phyloP scores from a whole-genome alignment of 1,140 invertebrate species.

The Drosophila novamexicana region DNA sequence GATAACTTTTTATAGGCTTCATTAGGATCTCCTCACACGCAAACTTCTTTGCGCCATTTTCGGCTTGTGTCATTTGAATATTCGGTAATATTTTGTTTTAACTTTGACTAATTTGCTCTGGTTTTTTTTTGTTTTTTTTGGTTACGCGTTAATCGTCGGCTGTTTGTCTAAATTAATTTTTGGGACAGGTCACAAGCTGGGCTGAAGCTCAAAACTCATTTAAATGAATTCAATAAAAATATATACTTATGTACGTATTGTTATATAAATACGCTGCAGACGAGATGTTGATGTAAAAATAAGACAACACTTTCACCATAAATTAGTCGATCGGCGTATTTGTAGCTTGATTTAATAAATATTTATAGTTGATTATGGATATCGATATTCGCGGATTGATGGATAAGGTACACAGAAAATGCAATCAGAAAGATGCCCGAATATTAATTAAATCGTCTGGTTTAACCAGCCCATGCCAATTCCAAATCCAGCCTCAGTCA shows the following conservation, averaged over 20 bases:
- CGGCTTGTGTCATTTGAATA: constrained; percentile 33
- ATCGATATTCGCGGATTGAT: constrained; percentile 27
- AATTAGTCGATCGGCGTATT: constrained; percentile 41
- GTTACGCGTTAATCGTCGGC: constrained; percentile 39
- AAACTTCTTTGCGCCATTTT: background rate
- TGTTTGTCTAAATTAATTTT: constrained; percentile 57
- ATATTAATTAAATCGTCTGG: background rate
- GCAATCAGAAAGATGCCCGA: constrained; percentile 6
- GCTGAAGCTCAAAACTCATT: constrained; percentile 22
- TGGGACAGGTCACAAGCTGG: constrained; percentile 35
- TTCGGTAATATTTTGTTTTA: constrained; percentile 31
- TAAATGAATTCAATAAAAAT: constrained; percentile 55
- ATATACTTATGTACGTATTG: constrained; percentile 34
- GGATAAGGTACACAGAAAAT: constrained; percentile 14
- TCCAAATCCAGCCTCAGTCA: background rate
- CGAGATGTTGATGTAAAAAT: constrained; percentile 5
- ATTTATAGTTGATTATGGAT: constrained; percentile 46
- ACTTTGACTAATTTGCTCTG: constrained; percentile 51
- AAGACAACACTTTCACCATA: constrained; percentile 52
- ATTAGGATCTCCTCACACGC: background rate
- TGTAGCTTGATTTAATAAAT: constrained; percentile 44
- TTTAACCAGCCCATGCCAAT: background rate
- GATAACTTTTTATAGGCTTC: background rate
- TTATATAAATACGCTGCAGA: constrained; percentile 35
- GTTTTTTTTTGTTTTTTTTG: constrained; percentile 13